Conservation (phyloP, 2,888 invertebrate species). For the Mesorhabditis belari region DNA sequence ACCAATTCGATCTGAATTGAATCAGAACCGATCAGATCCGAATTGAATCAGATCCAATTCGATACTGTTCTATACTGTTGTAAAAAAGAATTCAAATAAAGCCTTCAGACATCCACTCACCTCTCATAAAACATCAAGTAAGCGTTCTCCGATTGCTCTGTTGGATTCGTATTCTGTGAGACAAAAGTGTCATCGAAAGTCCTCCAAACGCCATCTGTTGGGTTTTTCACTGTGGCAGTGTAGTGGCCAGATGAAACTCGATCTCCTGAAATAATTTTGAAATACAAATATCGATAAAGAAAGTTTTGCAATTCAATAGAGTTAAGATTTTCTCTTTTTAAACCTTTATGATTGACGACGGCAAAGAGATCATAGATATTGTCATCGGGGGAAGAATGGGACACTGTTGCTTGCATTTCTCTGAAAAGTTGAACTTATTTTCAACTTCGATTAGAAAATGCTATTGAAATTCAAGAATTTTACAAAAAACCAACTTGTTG, state of each 20-base stretch:
- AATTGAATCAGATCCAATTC: too few species aligned
- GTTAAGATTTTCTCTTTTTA: background rate
- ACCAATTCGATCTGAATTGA: too few species aligned
- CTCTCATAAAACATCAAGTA: background rate
- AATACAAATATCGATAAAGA: background rate
- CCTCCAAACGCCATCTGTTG: background rate
- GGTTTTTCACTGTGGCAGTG: background rate
- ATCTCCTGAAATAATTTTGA: background rate
- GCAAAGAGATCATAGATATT: background rate
- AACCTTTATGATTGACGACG: background rate
- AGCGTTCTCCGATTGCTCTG: background rate
- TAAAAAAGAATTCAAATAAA: too few species aligned
- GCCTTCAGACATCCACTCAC: too few species aligned
- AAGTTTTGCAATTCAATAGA: background rate
- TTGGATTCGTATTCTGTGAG: background rate
- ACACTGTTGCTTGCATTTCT: background rate
- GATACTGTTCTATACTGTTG: too few species aligned
- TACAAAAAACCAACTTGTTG: too few species aligned
- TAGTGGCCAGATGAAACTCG: background rate
- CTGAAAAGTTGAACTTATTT: background rate
- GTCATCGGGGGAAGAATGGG: background rate
- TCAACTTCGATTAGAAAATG: background rate
- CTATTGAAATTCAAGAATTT: too few species aligned
- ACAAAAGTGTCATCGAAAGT: background rate
- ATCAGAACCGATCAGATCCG: too few species aligned